Percentiles rank a stretch among this genome's conserved stretches.
These are phyloP conservation scores for Rousettus leschenaultii DNA, from an alignment of 2,113 vertebrate species.

Conservation along the genomic window DNA sequence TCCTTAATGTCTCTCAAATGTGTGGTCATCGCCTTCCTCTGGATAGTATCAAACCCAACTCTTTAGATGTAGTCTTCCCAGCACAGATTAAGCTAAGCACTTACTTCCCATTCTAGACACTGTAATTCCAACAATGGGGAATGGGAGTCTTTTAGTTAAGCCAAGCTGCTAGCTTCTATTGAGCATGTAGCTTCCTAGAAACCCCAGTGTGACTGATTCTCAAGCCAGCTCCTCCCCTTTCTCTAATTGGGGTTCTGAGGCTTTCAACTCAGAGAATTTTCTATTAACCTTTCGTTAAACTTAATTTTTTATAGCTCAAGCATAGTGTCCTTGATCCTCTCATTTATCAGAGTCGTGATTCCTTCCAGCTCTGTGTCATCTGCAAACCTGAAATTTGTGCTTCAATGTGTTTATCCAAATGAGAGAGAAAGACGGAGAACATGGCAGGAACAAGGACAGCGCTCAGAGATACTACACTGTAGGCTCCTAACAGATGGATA, in stretches of 20 bases:
- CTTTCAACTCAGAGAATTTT: conserved; percentile 7
- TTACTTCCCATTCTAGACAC: not conserved
- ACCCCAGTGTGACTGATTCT: not conserved
- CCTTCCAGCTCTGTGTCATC: not conserved
- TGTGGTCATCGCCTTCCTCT: not conserved
- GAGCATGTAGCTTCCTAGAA: not conserved
- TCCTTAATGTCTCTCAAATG: not conserved
- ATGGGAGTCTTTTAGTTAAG: not conserved
- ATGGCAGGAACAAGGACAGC: not conserved
- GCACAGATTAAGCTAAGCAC: not conserved
- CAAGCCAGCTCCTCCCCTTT: not conserved
- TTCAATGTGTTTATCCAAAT: not conserved
- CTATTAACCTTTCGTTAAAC: not conserved
- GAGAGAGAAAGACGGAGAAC: not conserved
- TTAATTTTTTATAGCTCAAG: not conserved
- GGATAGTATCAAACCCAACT: not conserved
- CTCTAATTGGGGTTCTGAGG: not conserved
- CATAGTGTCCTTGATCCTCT: not conserved
- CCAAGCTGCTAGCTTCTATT: not conserved
- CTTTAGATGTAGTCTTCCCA: not conserved
- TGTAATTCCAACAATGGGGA: not conserved
- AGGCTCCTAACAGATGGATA: not conserved
- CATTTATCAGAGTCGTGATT: not conserved
- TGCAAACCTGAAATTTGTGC: not conserved
- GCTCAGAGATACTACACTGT: not conserved